Conservation (phyloP, 2,797 vertebrate genomes). For the Syndactyla subalaris region DNA sequence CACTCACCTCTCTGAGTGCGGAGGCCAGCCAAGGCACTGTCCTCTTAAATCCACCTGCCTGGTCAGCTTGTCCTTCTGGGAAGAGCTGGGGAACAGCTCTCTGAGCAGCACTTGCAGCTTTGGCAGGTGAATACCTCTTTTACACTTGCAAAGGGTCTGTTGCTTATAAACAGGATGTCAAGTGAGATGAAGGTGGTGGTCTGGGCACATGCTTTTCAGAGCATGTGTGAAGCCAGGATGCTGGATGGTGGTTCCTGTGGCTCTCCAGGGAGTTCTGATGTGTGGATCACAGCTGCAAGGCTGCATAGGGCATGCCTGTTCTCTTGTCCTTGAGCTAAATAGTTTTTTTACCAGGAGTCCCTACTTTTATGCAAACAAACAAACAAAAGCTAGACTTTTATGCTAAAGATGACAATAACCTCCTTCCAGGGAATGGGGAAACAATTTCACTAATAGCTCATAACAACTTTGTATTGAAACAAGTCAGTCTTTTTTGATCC, state of each 20-base stretch:
- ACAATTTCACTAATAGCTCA: background rate
- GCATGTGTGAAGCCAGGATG: background rate
- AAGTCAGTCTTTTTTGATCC: background rate
- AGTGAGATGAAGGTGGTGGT: background rate
- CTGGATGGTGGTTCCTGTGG: background rate
- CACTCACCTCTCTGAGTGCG: accelerated
- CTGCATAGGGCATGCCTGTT: background rate
- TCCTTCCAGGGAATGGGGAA: background rate
- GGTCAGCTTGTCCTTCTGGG: background rate
- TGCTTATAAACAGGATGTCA: background rate
- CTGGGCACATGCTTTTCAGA: background rate
- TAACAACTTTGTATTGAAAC: background rate
- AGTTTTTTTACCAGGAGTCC: background rate
- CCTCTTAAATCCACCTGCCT: background rate
- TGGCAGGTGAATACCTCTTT: background rate
- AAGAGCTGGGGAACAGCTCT: background rate
- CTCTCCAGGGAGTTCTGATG: background rate
- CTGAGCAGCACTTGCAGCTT: background rate
- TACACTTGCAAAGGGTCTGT: background rate
- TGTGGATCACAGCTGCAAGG: background rate
- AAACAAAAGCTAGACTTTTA: background rate
- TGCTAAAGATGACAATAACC: background rate
- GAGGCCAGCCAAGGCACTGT: background rate
- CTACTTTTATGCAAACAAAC: background rate
- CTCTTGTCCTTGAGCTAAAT: background rate